Evolutionary conservation across 2,113 vertebrate species (phyloP).

Genomic region (Pipa parva): DNA sequence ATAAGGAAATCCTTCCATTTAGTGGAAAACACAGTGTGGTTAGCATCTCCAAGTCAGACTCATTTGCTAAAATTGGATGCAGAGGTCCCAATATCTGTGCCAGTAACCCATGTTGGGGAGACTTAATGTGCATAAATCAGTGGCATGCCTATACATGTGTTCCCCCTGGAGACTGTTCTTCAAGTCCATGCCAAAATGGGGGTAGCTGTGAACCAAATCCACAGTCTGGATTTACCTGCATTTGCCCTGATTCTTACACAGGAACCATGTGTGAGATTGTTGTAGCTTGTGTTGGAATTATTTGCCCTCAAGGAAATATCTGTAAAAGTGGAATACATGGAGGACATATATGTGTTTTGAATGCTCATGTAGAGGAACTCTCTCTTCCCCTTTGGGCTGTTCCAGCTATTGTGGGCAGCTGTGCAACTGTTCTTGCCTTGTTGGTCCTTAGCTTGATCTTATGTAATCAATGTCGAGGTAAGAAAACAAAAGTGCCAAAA

Average conservation of each 20-base stretch:
- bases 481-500: slow-evolving; percentile 70
- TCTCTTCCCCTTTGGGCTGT: slow-evolving; percentile 92
- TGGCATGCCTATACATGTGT: slow-evolving; percentile 90
- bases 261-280: slow-evolving; percentile 77
- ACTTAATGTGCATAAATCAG: slow-evolving; percentile 88
- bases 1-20: slow-evolving; percentile 81
- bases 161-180: slow-evolving; percentile 81
- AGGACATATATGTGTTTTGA: slow-evolving; percentile 69
- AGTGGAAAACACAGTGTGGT: slow-evolving; percentile 76
- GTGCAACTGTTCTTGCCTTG: slow-evolving; percentile 81
- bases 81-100: slow-evolving; percentile 88
- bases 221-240: slow-evolving; percentile 72
- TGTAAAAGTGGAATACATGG: slow-evolving; percentile 68
- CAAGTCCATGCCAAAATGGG: slow-evolving; percentile 83
- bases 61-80: slow-evolving; percentile 84
- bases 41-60: slow-evolving; percentile 72
- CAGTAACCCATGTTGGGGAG: slow-evolving; percentile 85
- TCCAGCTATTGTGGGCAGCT: slow-evolving; percentile 90
- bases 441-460: slow-evolving; percentile 89
- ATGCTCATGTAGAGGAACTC: slow-evolving; percentile 56
- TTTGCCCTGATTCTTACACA: slow-evolving; percentile 77
- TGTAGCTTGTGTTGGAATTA: slow-evolving; percentile 81
- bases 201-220: slow-evolving; percentile 81
- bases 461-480: slow-evolving; percentile 85
- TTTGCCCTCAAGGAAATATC: slow-evolving; percentile 70